Evolutionary conservation across 2,113 vertebrate genomes (phyloP).

Genomic region (Campylomormyrus tamandua): DNA sequence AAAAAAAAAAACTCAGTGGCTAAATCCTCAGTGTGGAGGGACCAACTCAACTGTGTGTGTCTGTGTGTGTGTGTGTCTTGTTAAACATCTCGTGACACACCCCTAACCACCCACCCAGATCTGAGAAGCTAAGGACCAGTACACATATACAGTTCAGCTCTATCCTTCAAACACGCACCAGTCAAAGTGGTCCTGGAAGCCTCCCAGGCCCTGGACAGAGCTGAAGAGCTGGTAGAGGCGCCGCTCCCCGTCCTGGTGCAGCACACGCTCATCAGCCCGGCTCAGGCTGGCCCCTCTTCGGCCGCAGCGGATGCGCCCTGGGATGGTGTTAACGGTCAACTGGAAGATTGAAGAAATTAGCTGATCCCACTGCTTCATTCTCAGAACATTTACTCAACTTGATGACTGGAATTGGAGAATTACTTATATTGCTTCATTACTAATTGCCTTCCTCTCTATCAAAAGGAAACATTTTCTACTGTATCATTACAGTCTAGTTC

Average conservation of each 20-base stretch:
- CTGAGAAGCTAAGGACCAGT: background rate
- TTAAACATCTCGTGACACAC: background rate
- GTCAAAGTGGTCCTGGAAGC: constrained; percentile 82
- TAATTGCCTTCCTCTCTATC: background rate
- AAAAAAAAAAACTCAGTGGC: background rate
- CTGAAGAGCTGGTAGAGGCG: constrained; percentile 69
- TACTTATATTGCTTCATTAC: background rate
- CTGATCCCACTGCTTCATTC: background rate
- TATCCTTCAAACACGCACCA: constrained; percentile 59
- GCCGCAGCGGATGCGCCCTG: constrained; percentile 73
- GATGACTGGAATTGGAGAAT: background rate
- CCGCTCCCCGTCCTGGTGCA: constrained; percentile 50
- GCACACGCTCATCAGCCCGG: constrained; percentile 47
- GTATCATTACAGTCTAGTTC: background rate
- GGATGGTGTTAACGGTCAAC: constrained; percentile 60
- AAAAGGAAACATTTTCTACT: background rate
- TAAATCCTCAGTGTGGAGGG: background rate
- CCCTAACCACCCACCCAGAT: background rate
- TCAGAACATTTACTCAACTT: background rate
- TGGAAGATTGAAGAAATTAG: constrained; percentile 35
- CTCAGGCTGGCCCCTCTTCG: constrained; percentile 56
- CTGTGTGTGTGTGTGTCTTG: background rate
- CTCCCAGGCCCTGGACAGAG: constrained; percentile 63
- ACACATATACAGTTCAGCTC: background rate
- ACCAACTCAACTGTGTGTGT: background rate